Base-by-base conservation (phyloP, 1,140 invertebrate genomes). In the Nilaparvata lugens region DNA sequence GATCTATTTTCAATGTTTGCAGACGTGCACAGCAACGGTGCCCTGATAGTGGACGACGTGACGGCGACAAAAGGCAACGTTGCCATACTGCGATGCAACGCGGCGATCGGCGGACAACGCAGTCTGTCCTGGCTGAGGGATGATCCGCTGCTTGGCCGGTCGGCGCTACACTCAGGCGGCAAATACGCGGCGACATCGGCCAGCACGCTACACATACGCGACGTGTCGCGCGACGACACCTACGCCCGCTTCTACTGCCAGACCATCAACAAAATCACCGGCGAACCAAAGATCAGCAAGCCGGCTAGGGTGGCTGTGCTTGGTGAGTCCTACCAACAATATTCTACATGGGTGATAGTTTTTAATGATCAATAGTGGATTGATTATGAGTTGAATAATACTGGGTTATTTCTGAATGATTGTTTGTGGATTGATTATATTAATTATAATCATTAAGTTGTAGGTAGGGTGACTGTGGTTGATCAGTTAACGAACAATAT, bases 171-270 rank as follows among this genome's bases (percentile, higher is more conserved):
- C 40, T 58, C 67, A 2, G 68, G 66, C 11, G 65, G 67, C 43
- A 65, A 65, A 54, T 69, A 66, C 56, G 55, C 53, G 11, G 76
- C 87, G 6, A 82, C 85, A 4, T 80, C 83, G 18, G 81, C 83
- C 2, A 88, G 87, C 62, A 81, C 84, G 66, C 75, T 91, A 35
- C 82, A 89, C 62, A 83, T 90, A 23, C 79, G 87, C 16, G 80
- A 82, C 1, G 81, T 82, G 23, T 80, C 81, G 7, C 68, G 76
- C 0, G 84, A 87, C 56, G 87, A 89, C 70, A 78, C 81, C 2
- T 73, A 80, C 60, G 81, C 82, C 0, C 82, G 80, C 62, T 89
- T 83, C 70, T 84, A 84, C 14, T 90, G 88, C 67, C 78, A 86
- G 24, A 87, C 86, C 1, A 79, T 86, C 7, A 86, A 90, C 69